Conservation (phyloP, 2,113 vertebrate species). For the Micronycteris hirsuta region DNA sequence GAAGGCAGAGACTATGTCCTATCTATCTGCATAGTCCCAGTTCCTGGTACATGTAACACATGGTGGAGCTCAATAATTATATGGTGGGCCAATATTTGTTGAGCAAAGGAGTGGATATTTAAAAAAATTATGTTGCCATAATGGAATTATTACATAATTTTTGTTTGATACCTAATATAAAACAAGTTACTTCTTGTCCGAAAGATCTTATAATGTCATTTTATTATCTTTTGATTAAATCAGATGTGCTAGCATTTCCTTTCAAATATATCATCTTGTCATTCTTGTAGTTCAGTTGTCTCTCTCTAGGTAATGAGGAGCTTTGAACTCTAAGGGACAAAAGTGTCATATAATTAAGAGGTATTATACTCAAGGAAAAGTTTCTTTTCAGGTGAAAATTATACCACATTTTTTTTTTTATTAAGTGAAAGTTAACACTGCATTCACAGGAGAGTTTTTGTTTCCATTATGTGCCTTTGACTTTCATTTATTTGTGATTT, state of each 20-base stretch:
- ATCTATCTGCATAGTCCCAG: not conserved
- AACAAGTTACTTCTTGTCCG: constrained; percentile 46
- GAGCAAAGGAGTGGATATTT: not conserved
- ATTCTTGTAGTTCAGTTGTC: constrained; percentile 34
- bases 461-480: not conserved
- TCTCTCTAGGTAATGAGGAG: constrained; percentile 63
- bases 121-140: not conserved
- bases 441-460: constrained; percentile 14
- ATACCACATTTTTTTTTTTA: not conserved
- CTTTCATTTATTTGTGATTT: constrained; percentile 37
- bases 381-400: constrained; percentile 36
- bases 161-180: constrained; percentile 45
- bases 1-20: not conserved
- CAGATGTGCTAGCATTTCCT: constrained; percentile 47
- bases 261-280: constrained; percentile 38
- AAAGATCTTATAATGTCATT: constrained; percentile 47
- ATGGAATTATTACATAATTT: constrained; percentile 46
- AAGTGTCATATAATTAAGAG: not conserved
- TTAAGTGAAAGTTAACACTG: constrained; percentile 37
- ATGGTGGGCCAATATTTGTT: constrained; percentile 10
- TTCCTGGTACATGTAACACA: not conserved
- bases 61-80: not conserved
- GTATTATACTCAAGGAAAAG: constrained; percentile 1
- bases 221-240: constrained; percentile 57
- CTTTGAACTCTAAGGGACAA: constrained; percentile 68